Conservation (phyloP, 2,113 vertebrate species). For the Mustelus asterias region DNA sequence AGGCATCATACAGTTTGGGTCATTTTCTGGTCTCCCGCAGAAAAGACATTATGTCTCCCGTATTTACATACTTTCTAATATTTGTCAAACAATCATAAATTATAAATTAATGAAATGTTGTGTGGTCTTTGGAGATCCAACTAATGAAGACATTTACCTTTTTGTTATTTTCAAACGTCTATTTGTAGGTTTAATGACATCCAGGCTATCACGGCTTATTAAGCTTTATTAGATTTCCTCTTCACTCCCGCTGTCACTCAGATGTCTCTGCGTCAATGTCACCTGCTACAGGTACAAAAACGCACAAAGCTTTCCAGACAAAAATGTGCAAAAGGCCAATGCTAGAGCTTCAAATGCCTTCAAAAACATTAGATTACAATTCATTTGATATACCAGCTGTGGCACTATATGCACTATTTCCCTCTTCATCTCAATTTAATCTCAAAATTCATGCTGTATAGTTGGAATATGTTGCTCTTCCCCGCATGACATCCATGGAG, state of each 20-base stretch:
- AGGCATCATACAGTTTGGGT: slow-evolving; percentile 89
- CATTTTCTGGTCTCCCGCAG: slow-evolving; percentile 99
- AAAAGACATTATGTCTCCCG: slow-evolving; percentile 94
- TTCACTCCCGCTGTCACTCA: slow-evolving; percentile 78
- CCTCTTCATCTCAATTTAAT: slow-evolving; percentile 36
- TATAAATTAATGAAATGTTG: slow-evolving; percentile 99
- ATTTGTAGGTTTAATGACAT: slow-evolving; percentile 87
- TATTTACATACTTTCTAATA: slow-evolving; percentile 99
- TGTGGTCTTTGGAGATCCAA: slow-evolving; percentile 86
- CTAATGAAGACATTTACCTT: slow-evolving; percentile 97
- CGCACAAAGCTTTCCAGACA: slow-evolving; percentile 34
- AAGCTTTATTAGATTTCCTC: slow-evolving; percentile 90
- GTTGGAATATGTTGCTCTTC: slow-evolving; percentile 20
- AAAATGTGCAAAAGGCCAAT: slow-evolving; percentile 20
- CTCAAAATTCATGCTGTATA: slow-evolving; percentile 37
- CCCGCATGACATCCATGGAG: slow-evolving; percentile 34
- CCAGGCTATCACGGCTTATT: slow-evolving; percentile 85
- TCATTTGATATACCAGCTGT: slow-evolving; percentile 37
- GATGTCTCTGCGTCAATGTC: slow-evolving; percentile 73
- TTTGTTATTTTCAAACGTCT: slow-evolving; percentile 75
- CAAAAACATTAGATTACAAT: slow-evolving; percentile 36
- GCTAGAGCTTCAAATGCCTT: background rate
- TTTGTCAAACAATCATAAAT: slow-evolving; percentile 99
- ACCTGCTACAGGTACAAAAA: slow-evolving; percentile 82
- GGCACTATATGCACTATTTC: slow-evolving; percentile 36